Base-by-base conservation (phyloP, 2,888 invertebrate genomes). In the Eilema caniola region DNA sequence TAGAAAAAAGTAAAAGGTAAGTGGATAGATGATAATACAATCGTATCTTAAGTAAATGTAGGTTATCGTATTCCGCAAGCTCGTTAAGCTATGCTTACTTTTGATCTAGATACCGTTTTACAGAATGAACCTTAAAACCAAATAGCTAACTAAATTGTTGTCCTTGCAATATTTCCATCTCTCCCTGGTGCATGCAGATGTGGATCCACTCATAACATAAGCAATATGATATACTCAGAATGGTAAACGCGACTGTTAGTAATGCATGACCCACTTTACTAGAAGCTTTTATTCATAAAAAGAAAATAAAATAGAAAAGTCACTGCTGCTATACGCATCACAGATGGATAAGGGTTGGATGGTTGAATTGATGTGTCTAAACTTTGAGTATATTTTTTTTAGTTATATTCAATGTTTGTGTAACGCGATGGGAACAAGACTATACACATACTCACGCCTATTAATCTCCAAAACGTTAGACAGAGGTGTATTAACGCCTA, bases 281-380 rank as follows among this genome's bases (percentile, higher is more conserved):
- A 47, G 47, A 47, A 16, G 47, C 20, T 47, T 47, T 47, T 47
- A 47, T 47, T 47, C 47, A 47, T 47, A 47, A 47, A 47, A 47
- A 47, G 47, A 20, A 47, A 47, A 47, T 47, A 20, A 47, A 47
- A 47, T 47, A 47, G 47, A 47, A 47, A 47, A 20, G 47, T 20
- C 47, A 47, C 47, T 47, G 47, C 47, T 47, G 16, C 47, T 47
- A 20, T 47, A 47, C 47, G 20, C 20, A 20, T 20, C 20, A 47
- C 47, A n/a, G 20, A n/a, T n/a, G 10, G n/a, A 53, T 10, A 53
- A 53, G 53, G 53, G 53, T 53, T 53, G 53, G 53, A 53, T n/a
- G 53, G 53, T 53, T 53, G 53, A 53, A 53, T 47, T 53, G 53
- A 53, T 53, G 16, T 53, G 53, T 53, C 53, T n/a, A 53, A 53